phyloP scores from a whole-genome alignment of 2,888 invertebrate species.

The Hirudinaria manillensis region DNA sequence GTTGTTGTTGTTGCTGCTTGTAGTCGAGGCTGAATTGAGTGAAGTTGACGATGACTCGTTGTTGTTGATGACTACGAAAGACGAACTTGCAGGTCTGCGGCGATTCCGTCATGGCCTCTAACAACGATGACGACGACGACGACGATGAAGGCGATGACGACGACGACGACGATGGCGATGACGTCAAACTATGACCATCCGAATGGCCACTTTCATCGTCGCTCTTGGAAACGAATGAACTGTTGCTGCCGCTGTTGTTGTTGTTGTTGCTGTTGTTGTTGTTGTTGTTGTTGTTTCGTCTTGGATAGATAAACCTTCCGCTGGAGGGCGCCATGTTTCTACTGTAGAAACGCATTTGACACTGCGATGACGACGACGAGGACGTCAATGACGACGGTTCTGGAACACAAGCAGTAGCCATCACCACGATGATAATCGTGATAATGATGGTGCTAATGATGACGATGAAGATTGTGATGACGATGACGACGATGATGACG shows the following conservation, averaged over 20 bases:
- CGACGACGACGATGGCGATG: background rate
- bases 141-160: conserved; percentile 3
- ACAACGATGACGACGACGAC: background rate
- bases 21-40: background rate
- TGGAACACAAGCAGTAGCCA: background rate
- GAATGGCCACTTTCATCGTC: too few relatives aligned
- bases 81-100: background rate
- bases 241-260: background rate
- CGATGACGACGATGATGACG: background rate
- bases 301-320: background rate
- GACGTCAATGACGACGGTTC: conserved; percentile 12
- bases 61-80: background rate
- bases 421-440: background rate
- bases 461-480: background rate
- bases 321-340: background rate
- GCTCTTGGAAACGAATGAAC: too few relatives aligned
- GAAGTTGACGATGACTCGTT: background rate
- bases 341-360: conserved; percentile 1
- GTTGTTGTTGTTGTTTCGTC: background rate
- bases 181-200: background rate
- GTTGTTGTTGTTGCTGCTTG: background rate
- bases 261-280: background rate
- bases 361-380: background rate
- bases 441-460: background rate
- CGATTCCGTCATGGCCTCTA: background rate